A percentile compares a stretch with the other conserved stretches of the same genome.
These are phyloP conservation scores for Varanus salvator DNA, from an alignment of 2,113 vertebrate species.

Conservation along the genomic window DNA sequence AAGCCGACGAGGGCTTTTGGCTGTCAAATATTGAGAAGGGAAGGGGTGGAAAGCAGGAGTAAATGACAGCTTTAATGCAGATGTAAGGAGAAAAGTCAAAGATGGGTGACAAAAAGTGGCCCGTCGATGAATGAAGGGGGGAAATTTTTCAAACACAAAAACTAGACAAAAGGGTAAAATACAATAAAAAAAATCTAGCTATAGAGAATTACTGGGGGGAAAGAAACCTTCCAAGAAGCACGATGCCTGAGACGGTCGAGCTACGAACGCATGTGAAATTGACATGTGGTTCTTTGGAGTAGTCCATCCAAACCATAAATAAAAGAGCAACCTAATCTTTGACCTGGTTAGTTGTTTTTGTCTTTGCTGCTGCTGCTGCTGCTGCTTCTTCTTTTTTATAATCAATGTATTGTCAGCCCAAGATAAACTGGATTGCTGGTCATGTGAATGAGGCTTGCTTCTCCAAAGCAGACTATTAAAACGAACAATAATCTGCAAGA, in stretches of 20 bases:
- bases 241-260: slow-evolving; percentile 86
- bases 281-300: slow-evolving; percentile 79
- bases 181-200: slow-evolving; percentile 85
- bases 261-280: slow-evolving; percentile 82
- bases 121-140: slow-evolving; percentile 82
- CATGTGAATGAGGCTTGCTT: slow-evolving; percentile 57
- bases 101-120: slow-evolving; percentile 89
- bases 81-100: slow-evolving; percentile 86
- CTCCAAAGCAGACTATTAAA: slow-evolving; percentile 57
- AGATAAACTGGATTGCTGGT: slow-evolving; percentile 48
- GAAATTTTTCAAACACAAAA: slow-evolving; percentile 83
- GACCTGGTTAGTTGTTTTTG: slow-evolving; percentile 58
- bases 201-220: slow-evolving; percentile 90
- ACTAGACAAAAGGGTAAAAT: slow-evolving; percentile 87
- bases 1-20: slow-evolving; percentile 81
- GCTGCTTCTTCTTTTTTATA: slow-evolving; percentile 40
- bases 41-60: slow-evolving; percentile 76
- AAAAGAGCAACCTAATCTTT: slow-evolving; percentile 67
- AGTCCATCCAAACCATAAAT: slow-evolving; percentile 71
- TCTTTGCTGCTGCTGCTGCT: not conserved
- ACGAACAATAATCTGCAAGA: slow-evolving; percentile 30
- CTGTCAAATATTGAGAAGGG: slow-evolving; percentile 82
- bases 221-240: slow-evolving; percentile 80
- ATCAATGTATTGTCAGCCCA: not conserved
- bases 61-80: slow-evolving; percentile 88